Base-by-base conservation (phyloP, 1,140 invertebrate species). In the Micrasema longulum region DNA sequence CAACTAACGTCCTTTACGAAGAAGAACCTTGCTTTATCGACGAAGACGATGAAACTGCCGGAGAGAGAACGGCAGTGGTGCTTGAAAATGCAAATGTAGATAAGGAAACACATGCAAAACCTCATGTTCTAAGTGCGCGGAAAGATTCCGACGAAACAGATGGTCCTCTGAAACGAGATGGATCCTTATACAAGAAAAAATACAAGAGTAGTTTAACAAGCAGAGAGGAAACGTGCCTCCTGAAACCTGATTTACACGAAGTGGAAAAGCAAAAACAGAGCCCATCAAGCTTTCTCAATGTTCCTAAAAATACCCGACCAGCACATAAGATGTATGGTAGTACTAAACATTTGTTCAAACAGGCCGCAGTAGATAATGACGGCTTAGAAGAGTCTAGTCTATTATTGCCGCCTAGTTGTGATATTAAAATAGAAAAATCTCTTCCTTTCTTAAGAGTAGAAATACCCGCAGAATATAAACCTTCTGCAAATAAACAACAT, bases 1-100 rank as follows among this genome's bases (percentile, higher is more conserved):
- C 52, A 41, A 65, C 65, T 38, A 68, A 73, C n/a, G 82, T 82
- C 7, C 76, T 85, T 14, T 85, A 85, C 65, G 84, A 85, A 73
- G 84, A 85, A 72, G 84, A 85, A 41, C 83, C 84, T 2, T 79
- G 84, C 5, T 85, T 84, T 71, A 85, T 85, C 48, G 84, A 85
- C 66, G 84, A 83, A 20, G 84, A 85, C 52, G 84, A 85, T 43
- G 77, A 81, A 70, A 72, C 31, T 1, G 43, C 12, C 36, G 65
- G 60, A 16, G 74, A 75, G 52, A 69, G 74, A 36, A 75, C 63
- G n/a, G 47, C 60, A 2, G 70, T 72, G 7, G 57, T 70, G 5
- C 22, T 63, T 1, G 74, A 75, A 50, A 26, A 67, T 11, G 26
- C 26, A 31, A 31, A 31, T 7, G 26, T 31, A 31, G 26, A 31